Evolutionary conservation across 2,888 invertebrate species (phyloP), one percentile per base, ranked within the genome.

Genomic region (Acanthoscelides obtectus): DNA sequence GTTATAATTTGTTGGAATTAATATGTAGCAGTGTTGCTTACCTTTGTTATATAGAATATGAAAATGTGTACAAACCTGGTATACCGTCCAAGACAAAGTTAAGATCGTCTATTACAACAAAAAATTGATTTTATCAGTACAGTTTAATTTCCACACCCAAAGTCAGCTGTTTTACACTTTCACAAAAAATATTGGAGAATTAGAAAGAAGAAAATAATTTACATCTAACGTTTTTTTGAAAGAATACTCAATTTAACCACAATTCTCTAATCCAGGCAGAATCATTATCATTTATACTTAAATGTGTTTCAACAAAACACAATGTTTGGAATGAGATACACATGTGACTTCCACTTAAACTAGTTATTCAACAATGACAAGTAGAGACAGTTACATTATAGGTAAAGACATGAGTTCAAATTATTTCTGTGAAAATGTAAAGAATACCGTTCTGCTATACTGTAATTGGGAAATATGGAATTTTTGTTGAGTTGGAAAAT

Each of bases 31-130:
- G 64, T 66, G 63, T 72, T 72, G 74, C 74, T 75, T 76, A 74
- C 75, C 76, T 75, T 76, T 75, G 20, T 27, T 73, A n/a, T n/a
- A n/a, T 22, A 71, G 71, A 67, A 72, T 74, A 72, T 70, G 69
- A 72, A 72, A 72, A 72, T 70, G 73, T 70, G 71, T 75, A 77
- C 77, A 71, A 77, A 77, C 75, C 76, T 76, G 74, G 45, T 45
- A 45, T 45, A 45, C 45, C 45, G 45, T 45, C 45, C 45, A 45
- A 45, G 45, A 45, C 6, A 45, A 45, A 12, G 45, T 45, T 45
- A 45, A 45, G 45, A 45, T 45, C 45, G 45, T 3, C 45, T 45
- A 45, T 45, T 45, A 45, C 45, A 45, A 45, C 45, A 45, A 45
- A 45, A 45, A 45, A 45, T 45, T 45, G 45, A 45, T 4, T 45